phyloP scores from a whole-genome alignment of 2,888 invertebrate species.

The Ornithoptera priamus region DNA sequence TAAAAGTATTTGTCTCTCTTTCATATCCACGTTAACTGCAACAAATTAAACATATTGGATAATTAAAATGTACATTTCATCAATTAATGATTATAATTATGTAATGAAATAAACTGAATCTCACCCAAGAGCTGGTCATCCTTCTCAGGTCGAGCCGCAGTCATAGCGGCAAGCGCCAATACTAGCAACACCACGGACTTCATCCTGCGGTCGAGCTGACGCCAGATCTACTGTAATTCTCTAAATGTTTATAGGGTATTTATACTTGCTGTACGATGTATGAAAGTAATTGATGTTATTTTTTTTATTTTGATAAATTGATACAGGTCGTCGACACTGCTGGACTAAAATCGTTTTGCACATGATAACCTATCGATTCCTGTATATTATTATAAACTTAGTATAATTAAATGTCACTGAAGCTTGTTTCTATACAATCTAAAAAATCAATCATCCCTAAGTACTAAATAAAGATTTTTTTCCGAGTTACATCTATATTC shows the following conservation, averaged over 20 bases:
- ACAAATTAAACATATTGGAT: neutral
- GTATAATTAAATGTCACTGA: slow-evolving; percentile 14
- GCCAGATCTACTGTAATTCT: slow-evolving; percentile 55
- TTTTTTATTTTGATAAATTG: slow-evolving; percentile 6
- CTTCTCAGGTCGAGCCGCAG: slow-evolving; percentile 57
- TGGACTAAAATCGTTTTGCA: slow-evolving; percentile 3
- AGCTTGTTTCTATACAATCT: slow-evolving; percentile 28
- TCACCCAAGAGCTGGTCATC: slow-evolving; percentile 57
- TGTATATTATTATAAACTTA: neutral
- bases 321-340: slow-evolving; percentile 4
- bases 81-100: neutral
- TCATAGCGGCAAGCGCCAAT: slow-evolving; percentile 59
- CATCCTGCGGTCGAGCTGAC: slow-evolving; percentile 57
- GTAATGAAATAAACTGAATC: slow-evolving; percentile 26
- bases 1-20: slow-evolving; percentile 70
- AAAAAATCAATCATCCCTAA: neutral
- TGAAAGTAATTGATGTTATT: neutral
- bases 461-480: neutral
- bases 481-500: no score
- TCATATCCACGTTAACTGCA: slow-evolving; percentile 59
- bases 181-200: slow-evolving; percentile 54
- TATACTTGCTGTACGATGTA: slow-evolving; percentile 40
- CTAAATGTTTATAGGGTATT: slow-evolving; percentile 39
- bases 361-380: neutral
- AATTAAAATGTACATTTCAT: neutral